A percentile compares a stretch with the other conserved stretches of the same genome.
Conservation (phyloP, 1,140 invertebrate species). For the Hydropsyche tenuis region DNA sequence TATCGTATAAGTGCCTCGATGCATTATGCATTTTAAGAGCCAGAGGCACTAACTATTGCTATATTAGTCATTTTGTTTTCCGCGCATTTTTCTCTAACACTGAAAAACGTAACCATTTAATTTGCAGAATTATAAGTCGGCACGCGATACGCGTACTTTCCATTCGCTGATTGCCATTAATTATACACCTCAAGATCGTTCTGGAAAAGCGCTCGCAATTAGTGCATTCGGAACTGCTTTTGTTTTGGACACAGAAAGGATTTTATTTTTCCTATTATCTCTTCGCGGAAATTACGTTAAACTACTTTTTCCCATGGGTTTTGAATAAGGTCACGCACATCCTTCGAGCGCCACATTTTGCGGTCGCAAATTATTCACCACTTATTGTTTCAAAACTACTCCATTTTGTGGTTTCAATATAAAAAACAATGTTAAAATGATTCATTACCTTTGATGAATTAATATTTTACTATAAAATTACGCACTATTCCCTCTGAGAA, state of each 20-base stretch:
- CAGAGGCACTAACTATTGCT: no score
- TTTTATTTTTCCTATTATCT: neutral
- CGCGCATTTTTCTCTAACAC: no score
- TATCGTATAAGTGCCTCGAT: neutral
- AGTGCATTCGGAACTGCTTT: neutral
- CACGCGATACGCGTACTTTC: conserved; percentile 9
- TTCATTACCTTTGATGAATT: neutral
- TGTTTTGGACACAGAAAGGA: neutral
- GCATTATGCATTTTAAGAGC: neutral
- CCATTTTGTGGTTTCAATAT: conserved; percentile 3
- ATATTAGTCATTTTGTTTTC: no score
- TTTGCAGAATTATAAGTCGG: conserved; percentile 1
- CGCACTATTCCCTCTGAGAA: no score
- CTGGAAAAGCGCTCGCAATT: neutral
- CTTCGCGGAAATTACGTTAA: neutral
- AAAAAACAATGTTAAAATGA: neutral
- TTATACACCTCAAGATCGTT: neutral
- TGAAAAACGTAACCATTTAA: no score
- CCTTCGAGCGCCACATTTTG: conserved; percentile 2
- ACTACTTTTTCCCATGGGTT: neutral
- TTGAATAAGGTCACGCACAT: conserved; percentile 7
- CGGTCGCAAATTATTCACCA: conserved; percentile 12
- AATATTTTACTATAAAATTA: no score
- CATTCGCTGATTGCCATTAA: conserved; percentile 11
- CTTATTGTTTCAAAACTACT: neutral